Evolutionary conservation across 2,888 invertebrate species (phyloP).

Genomic region (Branchinecta sandiegonensis): DNA sequence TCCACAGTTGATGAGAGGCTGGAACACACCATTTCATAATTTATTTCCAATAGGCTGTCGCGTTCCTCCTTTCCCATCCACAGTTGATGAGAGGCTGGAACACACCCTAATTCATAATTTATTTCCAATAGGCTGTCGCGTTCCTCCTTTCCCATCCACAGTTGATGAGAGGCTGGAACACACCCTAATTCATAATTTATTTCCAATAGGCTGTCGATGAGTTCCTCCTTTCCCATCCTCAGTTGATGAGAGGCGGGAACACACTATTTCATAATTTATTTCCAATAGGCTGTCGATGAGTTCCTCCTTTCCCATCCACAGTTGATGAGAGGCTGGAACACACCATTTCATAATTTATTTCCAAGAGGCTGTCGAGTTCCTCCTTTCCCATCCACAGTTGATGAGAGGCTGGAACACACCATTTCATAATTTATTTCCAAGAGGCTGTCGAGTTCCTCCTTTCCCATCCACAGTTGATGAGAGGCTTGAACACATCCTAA

Average conservation of each 20-base stretch:
- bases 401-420: too few relatives aligned
- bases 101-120: constrained; percentile 20
- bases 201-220: constrained; percentile 35
- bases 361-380: constrained; percentile 41
- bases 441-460: constrained; percentile 46
- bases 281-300: constrained; percentile 37
- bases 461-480: constrained; percentile 55
- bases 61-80: constrained; percentile 56
- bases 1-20: too few relatives aligned
- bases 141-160: constrained; percentile 57
- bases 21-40: constrained; percentile 15
- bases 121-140: constrained; percentile 36
- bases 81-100: too few relatives aligned
- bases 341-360: constrained; percentile 24
- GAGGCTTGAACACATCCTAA: too few relatives aligned
- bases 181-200: constrained; percentile 22
- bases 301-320: constrained; percentile 57
- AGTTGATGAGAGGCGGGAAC: too few relatives aligned
- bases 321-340: too few relatives aligned
- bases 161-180: too few relatives aligned
- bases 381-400: constrained; percentile 56
- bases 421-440: constrained; percentile 26
- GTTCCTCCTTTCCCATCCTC: constrained; percentile 57
- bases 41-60: constrained; percentile 33
- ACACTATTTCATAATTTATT: constrained; percentile 22